A percentile compares a stretch with the other conserved stretches of the same genome.
Conservation (phyloP, 2,888 invertebrate genomes). For the Alsophila aescularia region DNA sequence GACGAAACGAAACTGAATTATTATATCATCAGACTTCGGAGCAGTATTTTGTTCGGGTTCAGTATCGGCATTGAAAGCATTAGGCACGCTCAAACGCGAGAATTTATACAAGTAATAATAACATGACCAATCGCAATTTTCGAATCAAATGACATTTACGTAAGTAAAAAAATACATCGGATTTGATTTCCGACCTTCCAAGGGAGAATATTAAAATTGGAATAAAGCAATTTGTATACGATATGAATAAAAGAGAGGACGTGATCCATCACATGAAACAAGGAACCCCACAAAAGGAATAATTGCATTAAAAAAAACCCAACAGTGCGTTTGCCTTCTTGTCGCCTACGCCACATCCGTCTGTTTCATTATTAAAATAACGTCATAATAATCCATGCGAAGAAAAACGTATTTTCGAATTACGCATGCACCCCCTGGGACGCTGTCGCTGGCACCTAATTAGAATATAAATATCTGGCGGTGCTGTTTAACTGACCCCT, state of each 20-base stretch:
- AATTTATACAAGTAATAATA: constrained; percentile 51
- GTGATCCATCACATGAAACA: constrained; percentile 44
- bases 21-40: constrained; percentile 49
- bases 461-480: constrained; percentile 77
- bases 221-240: constrained; percentile 31
- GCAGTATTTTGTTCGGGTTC: constrained; percentile 57
- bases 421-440: constrained; percentile 74
- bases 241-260: constrained; percentile 27
- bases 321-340: constrained; percentile 31
- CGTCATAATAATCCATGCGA: constrained; percentile 66
- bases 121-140: constrained; percentile 50
- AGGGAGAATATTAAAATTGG: constrained; percentile 37
- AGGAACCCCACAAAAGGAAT: constrained; percentile 22
- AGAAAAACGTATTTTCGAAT: constrained; percentile 66
- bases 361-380: constrained; percentile 57
- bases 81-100: constrained; percentile 52
- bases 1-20: constrained; percentile 28
- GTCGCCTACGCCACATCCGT: constrained; percentile 52
- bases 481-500: constrained; percentile 72
- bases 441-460: constrained; percentile 73
- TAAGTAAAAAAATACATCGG: constrained; percentile 29
- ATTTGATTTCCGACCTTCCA: not conserved
- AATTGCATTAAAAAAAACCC: constrained; percentile 30
- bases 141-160: constrained; percentile 45
- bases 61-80: constrained; percentile 60